Percentiles rank a stretch among this genome's conserved stretches.
Conservation (phyloP, 1,140 invertebrate species). For the Drosophila lini region DNA sequence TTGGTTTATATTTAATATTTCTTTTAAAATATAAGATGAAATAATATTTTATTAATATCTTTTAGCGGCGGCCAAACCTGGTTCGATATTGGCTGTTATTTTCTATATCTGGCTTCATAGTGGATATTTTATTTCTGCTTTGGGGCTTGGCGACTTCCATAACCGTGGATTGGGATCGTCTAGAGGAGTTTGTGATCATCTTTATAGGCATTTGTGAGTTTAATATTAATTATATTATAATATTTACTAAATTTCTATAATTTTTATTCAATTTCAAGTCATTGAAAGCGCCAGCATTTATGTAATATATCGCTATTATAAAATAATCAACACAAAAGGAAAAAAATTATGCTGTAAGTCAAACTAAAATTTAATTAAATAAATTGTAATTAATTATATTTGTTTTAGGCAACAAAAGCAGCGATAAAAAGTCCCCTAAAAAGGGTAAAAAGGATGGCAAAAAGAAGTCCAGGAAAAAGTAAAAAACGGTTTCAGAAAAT, state of each 20-base stretch:
- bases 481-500: neutral
- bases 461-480: slow-evolving; percentile 36
- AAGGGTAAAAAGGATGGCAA: slow-evolving; percentile 8
- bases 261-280: slow-evolving; percentile 22
- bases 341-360: slow-evolving; percentile 22
- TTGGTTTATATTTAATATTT: slow-evolving; percentile 14
- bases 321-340: slow-evolving; percentile 20
- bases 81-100: slow-evolving; percentile 60
- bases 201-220: slow-evolving; percentile 58
- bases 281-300: slow-evolving; percentile 54
- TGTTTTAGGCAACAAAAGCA: neutral
- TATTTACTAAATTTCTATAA: neutral
- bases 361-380: neutral
- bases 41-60: too few species aligned
- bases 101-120: slow-evolving; percentile 50
- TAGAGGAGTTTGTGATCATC: slow-evolving; percentile 46
- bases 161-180: slow-evolving; percentile 48
- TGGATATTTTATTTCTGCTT: slow-evolving; percentile 46
- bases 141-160: slow-evolving; percentile 51
- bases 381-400: neutral
- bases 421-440: slow-evolving; percentile 4
- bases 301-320: slow-evolving; percentile 50
- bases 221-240: neutral
- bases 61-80: slow-evolving; percentile 39
- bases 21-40: neutral